A percentile compares a stretch with the other conserved stretches of the same genome.
phyloP scores from a whole-genome alignment of 2,797 vertebrate genomes.

The Acanthurus tractus region DNA sequence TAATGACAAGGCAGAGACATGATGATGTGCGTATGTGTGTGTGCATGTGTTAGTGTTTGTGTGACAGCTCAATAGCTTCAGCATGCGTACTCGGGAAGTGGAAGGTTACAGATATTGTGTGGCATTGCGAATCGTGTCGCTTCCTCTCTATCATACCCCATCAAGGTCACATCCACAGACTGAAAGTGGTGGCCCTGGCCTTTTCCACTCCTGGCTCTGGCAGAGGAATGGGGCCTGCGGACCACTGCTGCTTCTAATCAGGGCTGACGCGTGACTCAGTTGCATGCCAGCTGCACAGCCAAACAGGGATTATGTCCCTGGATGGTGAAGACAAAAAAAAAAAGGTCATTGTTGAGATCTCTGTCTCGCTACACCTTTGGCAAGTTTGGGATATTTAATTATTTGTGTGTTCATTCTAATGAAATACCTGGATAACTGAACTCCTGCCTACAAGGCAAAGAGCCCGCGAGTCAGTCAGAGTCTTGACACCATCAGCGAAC shows the following conservation, averaged over 20 bases:
- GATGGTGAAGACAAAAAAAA: constrained; percentile 82
- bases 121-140: constrained; percentile 79
- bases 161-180: constrained; percentile 85
- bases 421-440: constrained; percentile 58
- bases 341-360: constrained; percentile 84
- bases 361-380: constrained; percentile 77
- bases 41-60: constrained; percentile 51
- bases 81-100: constrained; percentile 58
- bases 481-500: constrained; percentile 48
- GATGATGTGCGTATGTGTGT: constrained; percentile 40
- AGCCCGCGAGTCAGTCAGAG: constrained; percentile 49
- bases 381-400: constrained; percentile 65
- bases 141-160: constrained; percentile 83
- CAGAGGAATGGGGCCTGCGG: constrained; percentile 80
- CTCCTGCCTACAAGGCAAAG: constrained; percentile 37
- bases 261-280: constrained; percentile 89
- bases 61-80: constrained; percentile 75
- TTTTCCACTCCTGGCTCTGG: constrained; percentile 83
- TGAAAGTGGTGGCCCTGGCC: constrained; percentile 82
- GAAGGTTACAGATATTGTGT: constrained; percentile 84
- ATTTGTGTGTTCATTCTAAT: constrained; percentile 59
- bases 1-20: constrained; percentile 68
- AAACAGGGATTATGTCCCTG: constrained; percentile 84
- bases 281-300: constrained; percentile 84
- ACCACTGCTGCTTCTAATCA: constrained; percentile 88